Evolutionary conservation across 1,140 invertebrate genomes (phyloP).

Genomic region (Heliconius congener): DNA sequence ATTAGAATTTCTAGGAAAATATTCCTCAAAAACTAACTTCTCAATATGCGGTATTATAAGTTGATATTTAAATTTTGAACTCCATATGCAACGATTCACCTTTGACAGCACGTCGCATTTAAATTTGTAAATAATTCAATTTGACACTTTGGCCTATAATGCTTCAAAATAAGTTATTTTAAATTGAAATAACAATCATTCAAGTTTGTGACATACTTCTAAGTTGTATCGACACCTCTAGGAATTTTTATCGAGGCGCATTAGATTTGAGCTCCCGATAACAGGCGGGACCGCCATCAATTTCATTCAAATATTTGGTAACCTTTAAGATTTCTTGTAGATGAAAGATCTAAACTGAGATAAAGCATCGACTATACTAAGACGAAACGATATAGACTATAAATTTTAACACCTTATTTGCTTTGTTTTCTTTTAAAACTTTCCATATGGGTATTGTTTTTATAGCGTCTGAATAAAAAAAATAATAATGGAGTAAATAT

Average conservation of each 20-base stretch:
- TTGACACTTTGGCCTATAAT: conserved; percentile 39
- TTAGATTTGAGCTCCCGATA: conserved; percentile 70
- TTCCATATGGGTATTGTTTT: conserved; percentile 14
- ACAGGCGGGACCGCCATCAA: conserved; percentile 70
- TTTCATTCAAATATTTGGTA: conserved; percentile 77
- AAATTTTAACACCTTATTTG: conserved; percentile 75
- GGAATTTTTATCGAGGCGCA: conserved; percentile 73
- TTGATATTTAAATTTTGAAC: conserved; percentile 43
- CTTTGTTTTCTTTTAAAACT: conserved; percentile 48
- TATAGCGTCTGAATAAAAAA: conserved; percentile 27
- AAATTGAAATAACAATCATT: conserved; percentile 54
- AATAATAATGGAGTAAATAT: conserved; percentile 46
- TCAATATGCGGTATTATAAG: conserved; percentile 19
- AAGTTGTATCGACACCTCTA: conserved; percentile 78
- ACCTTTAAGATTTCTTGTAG: conserved; percentile 78
- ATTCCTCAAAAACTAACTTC: background rate
- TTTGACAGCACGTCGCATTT: conserved; percentile 32
- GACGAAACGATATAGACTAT: conserved; percentile 64
- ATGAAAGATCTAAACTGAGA: conserved; percentile 76
- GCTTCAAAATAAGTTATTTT: conserved; percentile 49
- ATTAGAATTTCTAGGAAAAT: conserved; percentile 49
- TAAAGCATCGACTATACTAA: conserved; percentile 72
- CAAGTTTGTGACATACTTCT: conserved; percentile 59
- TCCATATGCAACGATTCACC: conserved; percentile 32
- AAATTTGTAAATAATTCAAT: conserved; percentile 36